Base-by-base conservation (phyloP, 2,888 invertebrate species). In the Philaethria dido region DNA sequence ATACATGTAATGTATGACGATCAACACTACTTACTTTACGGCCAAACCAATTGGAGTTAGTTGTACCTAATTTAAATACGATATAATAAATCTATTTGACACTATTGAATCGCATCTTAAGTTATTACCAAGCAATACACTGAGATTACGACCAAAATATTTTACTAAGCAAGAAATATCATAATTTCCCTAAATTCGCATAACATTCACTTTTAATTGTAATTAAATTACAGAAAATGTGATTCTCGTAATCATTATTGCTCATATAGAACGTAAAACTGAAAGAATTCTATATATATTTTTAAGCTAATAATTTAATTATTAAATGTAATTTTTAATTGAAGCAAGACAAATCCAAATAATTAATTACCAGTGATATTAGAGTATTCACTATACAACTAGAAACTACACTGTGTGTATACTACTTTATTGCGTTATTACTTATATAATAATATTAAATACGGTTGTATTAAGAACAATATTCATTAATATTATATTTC, bases 71-170 rank as follows among this genome's bases (percentile, higher is more conserved):
- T 60, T 33, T 8, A 25, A 66, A 55, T 25, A 48, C 1, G n/a
- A 11, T 54, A 48, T 36, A 55, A 48, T 64, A 39, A 39, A 55
- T 44, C 44, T 54, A 36, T 57, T 57, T 39, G 57, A 64, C 48
- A 64, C 64, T 64, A 57, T 47, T 57, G 55, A 57, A 57, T 57
- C 57, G 45, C 39, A 64, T 57, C 52, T 62, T 36, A 62, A 55
- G 36, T 42, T 63, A 57, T 64, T 64, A 45, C 57, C 44, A 57
- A 64, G 59, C 64, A 65, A 65, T 42, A 52, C 47, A 65, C 36
- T 65, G 64, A 64, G 55, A 65, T 50, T 65, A 59, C 59, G 57
- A 62, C 48, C 48, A 29, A 50, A 62, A 62, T 62, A 60, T 60
- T 60, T 47, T 14, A 60, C 60, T 60, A 60, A 57, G 22, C 39